Conservation (phyloP, 30 jellyfish, hydroid and myxozoan genomes). For the Phacellophora camtschatica region DNA sequence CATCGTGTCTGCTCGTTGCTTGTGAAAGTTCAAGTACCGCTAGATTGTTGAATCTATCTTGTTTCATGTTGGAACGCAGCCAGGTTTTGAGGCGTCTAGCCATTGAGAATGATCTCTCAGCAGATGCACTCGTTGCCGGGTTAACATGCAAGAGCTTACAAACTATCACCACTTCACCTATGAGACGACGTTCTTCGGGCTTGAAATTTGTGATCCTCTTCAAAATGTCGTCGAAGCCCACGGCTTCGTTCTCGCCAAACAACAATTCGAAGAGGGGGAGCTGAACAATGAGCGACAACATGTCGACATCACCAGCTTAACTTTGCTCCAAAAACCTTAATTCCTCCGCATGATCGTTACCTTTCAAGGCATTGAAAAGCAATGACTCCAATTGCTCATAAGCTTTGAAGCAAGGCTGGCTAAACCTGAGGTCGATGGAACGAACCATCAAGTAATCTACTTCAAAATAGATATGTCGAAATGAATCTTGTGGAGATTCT, state of each 20-base stretch:
- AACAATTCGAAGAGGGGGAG: background rate
- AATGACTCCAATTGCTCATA: background rate
- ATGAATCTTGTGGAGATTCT: slow-evolving; percentile 10
- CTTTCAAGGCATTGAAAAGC: background rate
- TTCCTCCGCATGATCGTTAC: no score
- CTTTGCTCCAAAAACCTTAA: no score
- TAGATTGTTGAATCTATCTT: background rate
- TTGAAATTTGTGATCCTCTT: background rate
- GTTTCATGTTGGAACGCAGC: slow-evolving; percentile 4
- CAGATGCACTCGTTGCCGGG: slow-evolving; percentile 32
- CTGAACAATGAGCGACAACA: background rate
- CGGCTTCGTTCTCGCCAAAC: background rate
- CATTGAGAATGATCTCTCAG: slow-evolving; percentile 12
- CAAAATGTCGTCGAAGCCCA: background rate
- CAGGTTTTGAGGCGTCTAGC: background rate
- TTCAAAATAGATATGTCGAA: slow-evolving; percentile 10
- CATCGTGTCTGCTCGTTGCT: no score
- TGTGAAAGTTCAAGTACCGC: no score
- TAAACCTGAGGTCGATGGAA: background rate
- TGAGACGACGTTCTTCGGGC: background rate
- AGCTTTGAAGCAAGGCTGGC: slow-evolving; percentile 13
- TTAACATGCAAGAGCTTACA: slow-evolving; percentile 11
- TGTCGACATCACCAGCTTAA: background rate
- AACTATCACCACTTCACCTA: slow-evolving; percentile 3
- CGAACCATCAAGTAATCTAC: slow-evolving; percentile 10